Evolutionary conservation across 2,113 vertebrate species (phyloP), one percentile per base, ranked within the genome.

Genomic region (Rostratula benghalensis): DNA sequence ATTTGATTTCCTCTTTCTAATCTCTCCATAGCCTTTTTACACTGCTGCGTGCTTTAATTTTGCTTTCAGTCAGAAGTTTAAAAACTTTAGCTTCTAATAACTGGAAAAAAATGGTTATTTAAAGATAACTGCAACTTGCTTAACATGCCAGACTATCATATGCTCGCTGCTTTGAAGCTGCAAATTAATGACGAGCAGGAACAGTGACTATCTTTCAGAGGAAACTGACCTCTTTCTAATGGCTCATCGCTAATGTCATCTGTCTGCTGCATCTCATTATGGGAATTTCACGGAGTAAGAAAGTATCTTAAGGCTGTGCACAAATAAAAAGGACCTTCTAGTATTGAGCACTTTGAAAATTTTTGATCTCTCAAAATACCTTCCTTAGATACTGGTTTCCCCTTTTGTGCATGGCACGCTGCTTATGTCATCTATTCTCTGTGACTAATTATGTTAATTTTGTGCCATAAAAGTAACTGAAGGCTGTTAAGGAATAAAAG

Each of bases 211-310:
- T 99, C 98, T 99, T 98, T 98, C 98, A 98, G 97, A 98, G 97
- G 97, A 98, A 98, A 99, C 99, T 99, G 99, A 99, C 99, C 99
- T 98, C 98, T 98, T 99, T 98, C 98, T 99, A 99, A 99, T 99
- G 98, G 98, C 98, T 98, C 98, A 98, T 98, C 96, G 98, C 98
- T 99, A 98, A 98, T 99, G 98, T 99, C 98, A 99, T 99, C 98
- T 99, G 98, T 99, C 98, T 98, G 98, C 98, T 98, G 98, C 98
- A 99, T 99, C 99, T 99, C 99, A 99, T 99, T 99, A 99, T 98
- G 98, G 97, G 98, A 98, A 99, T 99, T 98, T 98, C 98, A 99
- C 98, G 98, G 98, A 98, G 98, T 98, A 98, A 94, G 97, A 97
- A 98, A 98, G 98, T 99, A 98, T 99, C 99, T 99, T 98, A 99